These are phyloP conservation scores for Pterophyllum scalare DNA, from an alignment of 2,113 vertebrate genomes.

Conservation along the genomic window DNA sequence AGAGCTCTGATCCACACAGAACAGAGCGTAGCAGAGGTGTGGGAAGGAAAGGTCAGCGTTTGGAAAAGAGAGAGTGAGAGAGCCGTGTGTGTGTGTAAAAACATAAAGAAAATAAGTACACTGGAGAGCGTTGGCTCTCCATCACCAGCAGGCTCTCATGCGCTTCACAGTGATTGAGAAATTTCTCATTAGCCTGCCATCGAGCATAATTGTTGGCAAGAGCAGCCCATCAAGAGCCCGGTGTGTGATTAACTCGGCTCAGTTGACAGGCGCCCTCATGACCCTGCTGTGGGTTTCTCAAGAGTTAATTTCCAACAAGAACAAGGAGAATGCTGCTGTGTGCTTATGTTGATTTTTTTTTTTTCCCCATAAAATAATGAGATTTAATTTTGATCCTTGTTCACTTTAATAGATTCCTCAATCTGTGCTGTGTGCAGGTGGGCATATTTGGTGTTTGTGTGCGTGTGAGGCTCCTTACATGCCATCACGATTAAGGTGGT, in stretches of 20 bases:
- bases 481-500: slow-evolving; percentile 15
- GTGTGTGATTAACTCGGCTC: slow-evolving; percentile 56
- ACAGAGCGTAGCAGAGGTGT: slow-evolving; percentile 57
- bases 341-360: too few species aligned
- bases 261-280: slow-evolving; percentile 19
- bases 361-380: not conserved
- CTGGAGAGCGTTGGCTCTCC: slow-evolving; percentile 13
- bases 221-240: slow-evolving; percentile 46
- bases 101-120: slow-evolving; percentile 24
- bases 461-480: not conserved
- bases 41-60: slow-evolving; percentile 64
- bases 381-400: not conserved
- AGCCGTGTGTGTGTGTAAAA: slow-evolving; percentile 14
- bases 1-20: slow-evolving; percentile 50
- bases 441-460: not conserved
- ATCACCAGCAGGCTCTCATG: slow-evolving; percentile 32
- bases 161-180: slow-evolving; percentile 31
- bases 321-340: not conserved
- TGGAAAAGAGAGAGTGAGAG: slow-evolving; percentile 9
- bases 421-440: not conserved
- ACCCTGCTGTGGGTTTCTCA: slow-evolving; percentile 15
- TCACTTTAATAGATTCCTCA: not conserved
- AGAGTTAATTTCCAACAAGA: slow-evolving; percentile 40
- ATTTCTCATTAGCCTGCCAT: slow-evolving; percentile 54
- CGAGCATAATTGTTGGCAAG: slow-evolving; percentile 61